Conservation (phyloP, 23 tunicate genomes). For the Ciona savignyi region DNA sequence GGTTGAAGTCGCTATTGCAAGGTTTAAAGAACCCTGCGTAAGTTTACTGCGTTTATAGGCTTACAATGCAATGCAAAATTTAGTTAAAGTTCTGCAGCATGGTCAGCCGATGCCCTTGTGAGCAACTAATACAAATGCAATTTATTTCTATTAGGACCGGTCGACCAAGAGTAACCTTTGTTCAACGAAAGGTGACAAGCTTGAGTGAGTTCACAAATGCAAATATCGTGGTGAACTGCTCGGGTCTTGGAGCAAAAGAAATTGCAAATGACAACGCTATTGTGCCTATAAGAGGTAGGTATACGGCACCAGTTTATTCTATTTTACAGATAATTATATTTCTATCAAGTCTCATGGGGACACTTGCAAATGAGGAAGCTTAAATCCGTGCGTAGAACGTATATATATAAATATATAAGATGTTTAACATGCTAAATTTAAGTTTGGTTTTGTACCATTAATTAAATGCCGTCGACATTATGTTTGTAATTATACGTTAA, state of each 20-base stretch:
- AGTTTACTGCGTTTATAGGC: neutral
- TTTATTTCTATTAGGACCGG: neutral
- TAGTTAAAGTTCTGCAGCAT: no score
- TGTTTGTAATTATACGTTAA: no score
- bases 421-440: no score
- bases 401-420: no score
- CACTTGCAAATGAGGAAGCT: no score
- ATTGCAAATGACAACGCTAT: constrained; percentile 25
- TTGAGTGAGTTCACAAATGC: neutral
- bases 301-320: neutral
- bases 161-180: neutral
- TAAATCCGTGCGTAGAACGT: no score
- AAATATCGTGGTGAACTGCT: constrained; percentile 63
- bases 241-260: constrained; percentile 49
- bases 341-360: no score
- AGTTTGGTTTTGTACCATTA: no score
- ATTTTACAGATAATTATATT: no score
- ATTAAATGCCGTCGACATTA: no score
- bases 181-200: neutral
- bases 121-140: no score
- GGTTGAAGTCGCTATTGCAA: neutral
- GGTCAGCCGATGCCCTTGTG: no score
- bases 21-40: neutral
- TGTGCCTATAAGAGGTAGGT: constrained; percentile 46
- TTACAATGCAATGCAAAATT: neutral